These are phyloP conservation scores for Xylocampa areola DNA, from an alignment of 2,888 invertebrate genomes.

Conservation along the genomic window DNA sequence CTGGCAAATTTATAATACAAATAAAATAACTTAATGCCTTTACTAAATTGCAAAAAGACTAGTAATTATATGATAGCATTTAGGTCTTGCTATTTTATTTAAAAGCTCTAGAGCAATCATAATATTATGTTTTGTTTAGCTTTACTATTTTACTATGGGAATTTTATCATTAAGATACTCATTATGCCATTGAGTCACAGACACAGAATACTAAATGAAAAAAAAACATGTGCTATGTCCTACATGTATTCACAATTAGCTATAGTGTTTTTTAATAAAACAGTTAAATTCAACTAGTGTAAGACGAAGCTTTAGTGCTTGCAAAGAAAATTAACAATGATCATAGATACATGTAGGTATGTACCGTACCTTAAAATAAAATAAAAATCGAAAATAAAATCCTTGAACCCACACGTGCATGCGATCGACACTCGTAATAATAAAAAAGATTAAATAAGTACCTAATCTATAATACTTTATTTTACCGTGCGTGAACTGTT, in stretches of 20 bases:
- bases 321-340: slow-evolving; percentile 72
- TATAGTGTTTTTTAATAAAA: slow-evolving; percentile 34
- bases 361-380: slow-evolving; percentile 59
- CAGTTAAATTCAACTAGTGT: slow-evolving; percentile 61
- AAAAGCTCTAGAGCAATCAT: not conserved
- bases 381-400: slow-evolving; percentile 71
- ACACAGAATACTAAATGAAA: slow-evolving; percentile 39
- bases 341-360: slow-evolving; percentile 46
- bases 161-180: slow-evolving; percentile 3
- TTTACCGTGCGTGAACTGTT: slow-evolving; percentile 96
- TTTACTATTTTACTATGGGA: not conserved
- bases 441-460: slow-evolving; percentile 88
- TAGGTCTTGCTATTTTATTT: slow-evolving; percentile 26
- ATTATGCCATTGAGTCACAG: slow-evolving; percentile 23
- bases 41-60: slow-evolving; percentile 10
- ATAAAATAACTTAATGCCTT: slow-evolving; percentile 5
- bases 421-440: slow-evolving; percentile 87
- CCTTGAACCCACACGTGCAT: slow-evolving; percentile 87
- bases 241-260: slow-evolving; percentile 34
- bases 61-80: slow-evolving; percentile 1
- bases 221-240: slow-evolving; percentile 48
- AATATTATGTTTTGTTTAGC: slow-evolving; percentile 1
- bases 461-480: slow-evolving; percentile 92
- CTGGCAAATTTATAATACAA: slow-evolving; percentile 12
- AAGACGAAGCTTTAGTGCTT: slow-evolving; percentile 72